These are phyloP conservation scores for Macaca nemestrina DNA, from an alignment of 2,113 vertebrate species.

Conservation along the genomic window DNA sequence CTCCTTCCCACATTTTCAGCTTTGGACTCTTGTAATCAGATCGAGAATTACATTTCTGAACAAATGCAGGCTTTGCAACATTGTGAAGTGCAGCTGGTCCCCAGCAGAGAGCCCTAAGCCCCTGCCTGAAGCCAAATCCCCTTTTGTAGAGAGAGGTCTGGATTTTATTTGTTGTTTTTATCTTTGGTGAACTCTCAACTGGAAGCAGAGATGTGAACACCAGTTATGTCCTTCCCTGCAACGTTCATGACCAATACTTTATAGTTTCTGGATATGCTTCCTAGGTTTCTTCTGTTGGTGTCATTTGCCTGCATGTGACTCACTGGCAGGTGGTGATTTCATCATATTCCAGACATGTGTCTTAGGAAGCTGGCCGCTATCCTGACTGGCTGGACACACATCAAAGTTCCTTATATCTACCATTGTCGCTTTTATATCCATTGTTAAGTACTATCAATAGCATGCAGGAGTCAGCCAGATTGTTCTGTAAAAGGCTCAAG, in stretches of 20 bases:
- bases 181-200: neutral
- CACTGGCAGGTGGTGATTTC: neutral
- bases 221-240: rapidly evolving
- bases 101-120: neutral
- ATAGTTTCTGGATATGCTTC: neutral
- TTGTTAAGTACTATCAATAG: neutral
- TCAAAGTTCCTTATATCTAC: neutral
- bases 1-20: neutral
- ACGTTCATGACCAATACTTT: neutral
- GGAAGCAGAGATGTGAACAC: neutral
- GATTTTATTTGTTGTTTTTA: neutral
- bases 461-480: no score
- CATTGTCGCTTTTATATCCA: neutral
- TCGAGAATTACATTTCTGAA: neutral
- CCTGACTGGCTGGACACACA: neutral
- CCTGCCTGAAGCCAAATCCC: neutral
- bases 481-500: neutral
- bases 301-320: neutral
- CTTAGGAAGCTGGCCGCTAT: neutral
- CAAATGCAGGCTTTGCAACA: neutral
- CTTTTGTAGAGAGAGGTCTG: neutral
- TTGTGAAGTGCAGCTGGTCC: neutral
- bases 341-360: neutral
- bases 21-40: neutral
- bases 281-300: neutral